Percentiles rank a stretch among this genome's conserved stretches.
phyloP scores from a whole-genome alignment of 1,140 invertebrate genomes.

The Diorhabda sublineata region DNA sequence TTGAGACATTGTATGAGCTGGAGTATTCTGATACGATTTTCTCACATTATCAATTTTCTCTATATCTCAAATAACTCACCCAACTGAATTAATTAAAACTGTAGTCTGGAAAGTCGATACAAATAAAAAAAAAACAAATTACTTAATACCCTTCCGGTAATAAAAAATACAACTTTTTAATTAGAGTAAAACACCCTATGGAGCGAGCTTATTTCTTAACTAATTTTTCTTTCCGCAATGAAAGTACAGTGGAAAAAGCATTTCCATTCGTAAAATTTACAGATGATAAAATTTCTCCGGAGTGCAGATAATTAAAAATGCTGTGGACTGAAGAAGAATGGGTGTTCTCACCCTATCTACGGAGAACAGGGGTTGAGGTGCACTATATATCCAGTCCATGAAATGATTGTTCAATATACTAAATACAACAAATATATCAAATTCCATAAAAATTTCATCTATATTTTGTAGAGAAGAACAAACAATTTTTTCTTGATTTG shows the following conservation, averaged over 20 bases:
- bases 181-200: background rate
- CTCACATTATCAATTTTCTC: too few relatives aligned
- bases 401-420: too few relatives aligned
- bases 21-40: too few relatives aligned
- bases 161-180: conserved; percentile 12
- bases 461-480: too few relatives aligned
- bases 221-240: conserved; percentile 2
- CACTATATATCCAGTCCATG: background rate
- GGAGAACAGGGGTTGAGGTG: background rate
- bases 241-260: conserved; percentile 2
- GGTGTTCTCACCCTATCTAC: conserved; percentile 5
- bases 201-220: background rate
- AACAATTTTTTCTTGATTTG: too few relatives aligned
- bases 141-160: background rate
- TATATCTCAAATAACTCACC: too few relatives aligned
- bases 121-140: background rate
- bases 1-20: too few relatives aligned
- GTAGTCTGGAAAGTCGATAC: background rate
- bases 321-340: conserved; percentile 2
- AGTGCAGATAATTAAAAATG: conserved; percentile 10
- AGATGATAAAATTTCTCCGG: conserved; percentile 6
- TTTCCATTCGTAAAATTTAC: conserved; percentile 8
- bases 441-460: too few relatives aligned
- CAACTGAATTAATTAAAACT: too few relatives aligned
- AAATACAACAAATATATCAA: too few relatives aligned